These are phyloP conservation scores for Sturnira hondurensis DNA, from an alignment of 2,113 vertebrate genomes.

Conservation along the genomic window DNA sequence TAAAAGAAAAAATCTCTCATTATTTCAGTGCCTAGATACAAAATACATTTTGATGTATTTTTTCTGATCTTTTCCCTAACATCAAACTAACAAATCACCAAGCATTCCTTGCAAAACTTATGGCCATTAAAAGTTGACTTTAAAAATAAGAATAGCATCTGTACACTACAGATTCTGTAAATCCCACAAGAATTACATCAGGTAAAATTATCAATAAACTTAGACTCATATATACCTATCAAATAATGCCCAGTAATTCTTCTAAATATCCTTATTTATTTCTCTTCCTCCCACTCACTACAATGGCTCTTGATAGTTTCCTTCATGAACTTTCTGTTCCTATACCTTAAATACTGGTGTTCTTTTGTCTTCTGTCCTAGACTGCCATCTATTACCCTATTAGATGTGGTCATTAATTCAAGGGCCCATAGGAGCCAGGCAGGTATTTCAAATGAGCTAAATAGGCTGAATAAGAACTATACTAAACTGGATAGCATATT, in stretches of 20 bases:
- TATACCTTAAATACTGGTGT: not conserved
- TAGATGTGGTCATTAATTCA: not conserved
- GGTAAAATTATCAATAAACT: slow-evolving; percentile 11
- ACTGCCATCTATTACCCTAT: not conserved
- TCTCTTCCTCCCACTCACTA: not conserved
- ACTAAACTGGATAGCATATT: not conserved
- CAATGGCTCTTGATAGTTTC: not conserved
- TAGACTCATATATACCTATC: not conserved
- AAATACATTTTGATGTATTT: not conserved
- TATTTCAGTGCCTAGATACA: slow-evolving; percentile 3
- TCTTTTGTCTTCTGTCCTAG: not conserved
- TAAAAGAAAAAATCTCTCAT: not conserved
- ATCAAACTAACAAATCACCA: slow-evolving; percentile 1
- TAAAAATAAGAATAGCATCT: not conserved
- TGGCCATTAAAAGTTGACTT: not conserved
- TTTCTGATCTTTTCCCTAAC: not conserved
- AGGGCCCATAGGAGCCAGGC: not conserved
- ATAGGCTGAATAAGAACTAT: not conserved
- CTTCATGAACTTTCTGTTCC: not conserved
- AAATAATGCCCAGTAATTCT: not conserved
- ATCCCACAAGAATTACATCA: not conserved
- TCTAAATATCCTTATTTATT: not conserved
- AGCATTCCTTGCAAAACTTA: not conserved
- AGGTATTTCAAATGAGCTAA: not conserved
- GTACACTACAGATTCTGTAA: not conserved